These are phyloP conservation scores for Orchesella flavescens DNA, from an alignment of 2,888 invertebrate genomes.

Conservation along the genomic window DNA sequence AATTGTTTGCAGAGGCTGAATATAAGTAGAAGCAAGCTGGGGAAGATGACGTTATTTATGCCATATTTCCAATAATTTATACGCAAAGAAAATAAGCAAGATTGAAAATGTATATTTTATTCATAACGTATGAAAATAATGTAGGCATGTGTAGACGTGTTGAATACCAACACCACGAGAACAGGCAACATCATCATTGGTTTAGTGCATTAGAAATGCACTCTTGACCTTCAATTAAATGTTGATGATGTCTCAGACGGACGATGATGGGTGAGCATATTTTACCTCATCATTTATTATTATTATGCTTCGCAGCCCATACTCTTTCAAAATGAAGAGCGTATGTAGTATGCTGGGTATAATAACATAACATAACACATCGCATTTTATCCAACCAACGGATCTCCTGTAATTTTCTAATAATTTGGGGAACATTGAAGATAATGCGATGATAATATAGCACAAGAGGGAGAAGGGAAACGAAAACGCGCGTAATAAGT, in stretches of 20 bases:
- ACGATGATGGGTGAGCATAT: neutral
- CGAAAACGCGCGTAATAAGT: neutral
- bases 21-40: neutral
- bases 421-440: neutral
- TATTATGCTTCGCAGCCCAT: neutral
- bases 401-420: neutral
- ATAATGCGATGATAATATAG: neutral
- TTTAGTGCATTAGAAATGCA: neutral
- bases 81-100: neutral
- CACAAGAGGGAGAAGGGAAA: neutral
- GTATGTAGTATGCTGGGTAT: no score
- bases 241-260: neutral
- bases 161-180: neutral
- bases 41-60: constrained; percentile 7
- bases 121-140: neutral
- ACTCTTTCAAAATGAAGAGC: neutral
- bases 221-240: constrained; percentile 23
- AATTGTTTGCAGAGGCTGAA: constrained; percentile 16
- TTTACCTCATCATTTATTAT: neutral
- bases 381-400: no score
- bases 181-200: neutral
- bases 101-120: neutral
- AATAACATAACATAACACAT: no score
- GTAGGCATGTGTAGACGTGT: neutral
- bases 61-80: neutral